Evolutionary conservation across 2,888 invertebrate species (phyloP).

Genomic region (Thumatha senex): DNA sequence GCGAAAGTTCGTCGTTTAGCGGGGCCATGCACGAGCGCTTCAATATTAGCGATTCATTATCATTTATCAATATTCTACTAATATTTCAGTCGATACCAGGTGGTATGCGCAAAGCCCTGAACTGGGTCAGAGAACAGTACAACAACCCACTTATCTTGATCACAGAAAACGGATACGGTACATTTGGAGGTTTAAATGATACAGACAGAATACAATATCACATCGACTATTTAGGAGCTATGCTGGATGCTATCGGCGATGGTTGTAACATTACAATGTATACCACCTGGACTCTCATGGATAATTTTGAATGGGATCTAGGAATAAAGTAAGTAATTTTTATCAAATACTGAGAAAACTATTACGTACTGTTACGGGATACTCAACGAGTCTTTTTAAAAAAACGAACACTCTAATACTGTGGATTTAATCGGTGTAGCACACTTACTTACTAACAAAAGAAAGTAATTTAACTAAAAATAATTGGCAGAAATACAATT

Average conservation of each 20-base stretch:
- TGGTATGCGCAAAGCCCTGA: slow-evolving; percentile 77
- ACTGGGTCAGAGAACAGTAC: slow-evolving; percentile 82
- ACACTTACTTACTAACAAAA: no score
- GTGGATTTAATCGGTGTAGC: no score
- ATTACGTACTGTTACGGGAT: no score
- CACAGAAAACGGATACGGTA: slow-evolving; percentile 85
- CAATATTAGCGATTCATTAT: no score
- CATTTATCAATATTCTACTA: neutral
- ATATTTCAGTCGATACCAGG: slow-evolving; percentile 53
- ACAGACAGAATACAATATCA: slow-evolving; percentile 66
- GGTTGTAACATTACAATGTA: slow-evolving; percentile 55
- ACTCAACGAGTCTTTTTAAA: no score
- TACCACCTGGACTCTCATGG: slow-evolving; percentile 70
- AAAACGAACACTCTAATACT: no score
- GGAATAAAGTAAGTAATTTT: slow-evolving; percentile 40
- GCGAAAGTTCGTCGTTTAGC: no score
- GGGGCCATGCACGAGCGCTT: no score
- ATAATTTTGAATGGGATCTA: slow-evolving; percentile 66
- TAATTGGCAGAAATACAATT: no score
- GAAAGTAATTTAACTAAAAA: no score
- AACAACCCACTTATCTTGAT: slow-evolving; percentile 80
- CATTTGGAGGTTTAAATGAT: slow-evolving; percentile 56
- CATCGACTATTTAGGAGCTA: slow-evolving; percentile 49
- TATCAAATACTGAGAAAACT: no score
- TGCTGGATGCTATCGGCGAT: slow-evolving; percentile 60